These are phyloP conservation scores for Dysdera silvatica DNA, from an alignment of 1,140 invertebrate species.

Conservation along the genomic window DNA sequence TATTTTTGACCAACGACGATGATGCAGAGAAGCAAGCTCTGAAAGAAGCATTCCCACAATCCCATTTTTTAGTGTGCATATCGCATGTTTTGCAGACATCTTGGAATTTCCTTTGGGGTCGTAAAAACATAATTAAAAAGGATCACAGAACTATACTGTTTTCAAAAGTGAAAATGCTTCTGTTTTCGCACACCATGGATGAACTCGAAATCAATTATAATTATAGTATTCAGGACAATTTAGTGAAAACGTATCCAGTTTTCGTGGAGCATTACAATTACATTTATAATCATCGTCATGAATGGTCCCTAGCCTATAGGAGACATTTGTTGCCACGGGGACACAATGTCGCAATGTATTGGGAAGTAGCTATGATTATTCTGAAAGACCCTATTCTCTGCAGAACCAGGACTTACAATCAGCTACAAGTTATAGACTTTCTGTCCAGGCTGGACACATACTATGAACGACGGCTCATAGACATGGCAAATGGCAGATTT, in stretches of 20 bases:
- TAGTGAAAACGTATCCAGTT: slow-evolving; percentile 16
- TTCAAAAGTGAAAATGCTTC: slow-evolving; percentile 16
- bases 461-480: slow-evolving; percentile 17
- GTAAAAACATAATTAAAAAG: slow-evolving; percentile 21
- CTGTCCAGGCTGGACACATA: slow-evolving; percentile 20
- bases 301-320: slow-evolving; percentile 19
- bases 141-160: slow-evolving; percentile 16
- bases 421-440: slow-evolving; percentile 19
- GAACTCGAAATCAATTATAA: slow-evolving; percentile 26
- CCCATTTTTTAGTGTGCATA: slow-evolving; percentile 13
- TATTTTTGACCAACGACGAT: slow-evolving; percentile 23
- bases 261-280: slow-evolving; percentile 17
- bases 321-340: background rate
- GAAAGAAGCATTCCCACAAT: slow-evolving; percentile 6
- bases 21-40: slow-evolving; percentile 10
- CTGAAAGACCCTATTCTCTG: slow-evolving; percentile 27
- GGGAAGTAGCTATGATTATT: slow-evolving; percentile 21
- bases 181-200: slow-evolving; percentile 16
- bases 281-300: slow-evolving; percentile 14
- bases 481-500: slow-evolving; percentile 19
- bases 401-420: slow-evolving; percentile 14
- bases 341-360: slow-evolving; percentile 9
- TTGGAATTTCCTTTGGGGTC: slow-evolving; percentile 17
- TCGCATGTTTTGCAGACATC: slow-evolving; percentile 19
- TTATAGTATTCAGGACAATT: slow-evolving; percentile 1